Base-by-base conservation (phyloP, 2,888 invertebrate genomes). In the Disparrhopalites patrizii region DNA sequence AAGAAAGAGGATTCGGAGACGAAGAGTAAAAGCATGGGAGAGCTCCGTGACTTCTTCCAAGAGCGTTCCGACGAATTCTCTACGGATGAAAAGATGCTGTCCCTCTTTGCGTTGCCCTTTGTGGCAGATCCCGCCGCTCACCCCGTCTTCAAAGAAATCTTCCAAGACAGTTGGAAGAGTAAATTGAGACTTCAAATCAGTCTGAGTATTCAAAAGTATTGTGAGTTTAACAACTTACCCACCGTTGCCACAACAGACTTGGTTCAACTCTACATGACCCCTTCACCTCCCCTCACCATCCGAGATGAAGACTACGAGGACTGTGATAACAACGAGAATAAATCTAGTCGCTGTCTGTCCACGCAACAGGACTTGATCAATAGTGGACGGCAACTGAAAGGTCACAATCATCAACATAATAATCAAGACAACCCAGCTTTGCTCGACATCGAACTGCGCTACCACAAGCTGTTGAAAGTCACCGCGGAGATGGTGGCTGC, bases 41-140 rank as follows among this genome's bases (percentile, higher is more conserved):
- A 63, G 20, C 58, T 74, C 1, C 28, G 69, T 15, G 68, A 69
- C n/a, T 72, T 70, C 47, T 73, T 73, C 43, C 65, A 75, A 52
- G 62, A 68, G 4, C 67, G 69, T 31, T 66, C 68, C n/a, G 68
- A 72, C 36, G 70, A 70, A n/a, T 68, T 69, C 52, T 65, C 70
- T 15, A 68, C 69, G 23, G 73, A 73, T 62, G 68, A 67, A 38
- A 71, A 73, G 60, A 70, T 71, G 68, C 62, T 73, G 10, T 66
- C 72, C 2, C 55, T 71, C 1, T 75, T 72, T 64, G 75, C 75
- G 1, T 69, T 75, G 1, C 75, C 75, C 31, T 75, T 71, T 66
- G 72, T 75, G 1, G 54, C 67, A 2, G 72, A 75, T 38, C 73
- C 73, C 0, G 66, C 67, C 25, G 52, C 47, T 3, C 73, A 75